Evolutionary conservation across 1,140 invertebrate genomes (phyloP).

Genomic region (Magallana angulata): DNA sequence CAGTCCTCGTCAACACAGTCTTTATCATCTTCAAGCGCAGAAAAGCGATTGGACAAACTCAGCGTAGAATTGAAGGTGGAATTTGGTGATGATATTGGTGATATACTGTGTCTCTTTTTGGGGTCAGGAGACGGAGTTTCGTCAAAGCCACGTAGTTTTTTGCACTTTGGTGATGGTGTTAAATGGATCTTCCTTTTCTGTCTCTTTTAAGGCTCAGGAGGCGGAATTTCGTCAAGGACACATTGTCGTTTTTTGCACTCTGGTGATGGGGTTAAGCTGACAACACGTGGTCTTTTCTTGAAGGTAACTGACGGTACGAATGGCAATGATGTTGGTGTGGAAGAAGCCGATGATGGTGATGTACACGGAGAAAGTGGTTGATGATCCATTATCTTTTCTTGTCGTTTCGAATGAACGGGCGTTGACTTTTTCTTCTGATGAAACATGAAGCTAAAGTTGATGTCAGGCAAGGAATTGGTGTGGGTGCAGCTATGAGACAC

Average conservation of each 20-base stretch:
- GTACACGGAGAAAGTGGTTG: not conserved
- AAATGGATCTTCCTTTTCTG: too few relatives aligned
- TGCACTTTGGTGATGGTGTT: too few relatives aligned
- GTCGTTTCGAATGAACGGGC: not conserved
- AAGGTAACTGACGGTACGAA: too few relatives aligned
- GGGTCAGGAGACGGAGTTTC: too few relatives aligned
- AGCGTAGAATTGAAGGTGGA: not conserved
- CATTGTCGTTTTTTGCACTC: too few relatives aligned
- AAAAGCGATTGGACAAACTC: not conserved
- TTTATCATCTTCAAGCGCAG: not conserved
- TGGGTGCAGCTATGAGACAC: not conserved
- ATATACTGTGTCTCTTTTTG: not conserved
- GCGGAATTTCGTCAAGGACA: too few relatives aligned
- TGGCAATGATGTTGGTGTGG: not conserved
- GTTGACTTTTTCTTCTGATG: not conserved
- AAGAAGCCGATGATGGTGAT: not conserved
- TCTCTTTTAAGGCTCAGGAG: too few relatives aligned
- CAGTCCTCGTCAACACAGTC: not conserved
- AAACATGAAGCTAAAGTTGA: not conserved
- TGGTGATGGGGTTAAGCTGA: not conserved
- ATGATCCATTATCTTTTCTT: not conserved
- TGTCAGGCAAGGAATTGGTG: too few relatives aligned
- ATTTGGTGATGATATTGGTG: not conserved
- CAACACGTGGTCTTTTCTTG: not conserved
- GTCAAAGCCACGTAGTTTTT: too few relatives aligned